phyloP scores from a whole-genome alignment of 2,888 invertebrate genomes.

The Hydroisotoma schaefferi region DNA sequence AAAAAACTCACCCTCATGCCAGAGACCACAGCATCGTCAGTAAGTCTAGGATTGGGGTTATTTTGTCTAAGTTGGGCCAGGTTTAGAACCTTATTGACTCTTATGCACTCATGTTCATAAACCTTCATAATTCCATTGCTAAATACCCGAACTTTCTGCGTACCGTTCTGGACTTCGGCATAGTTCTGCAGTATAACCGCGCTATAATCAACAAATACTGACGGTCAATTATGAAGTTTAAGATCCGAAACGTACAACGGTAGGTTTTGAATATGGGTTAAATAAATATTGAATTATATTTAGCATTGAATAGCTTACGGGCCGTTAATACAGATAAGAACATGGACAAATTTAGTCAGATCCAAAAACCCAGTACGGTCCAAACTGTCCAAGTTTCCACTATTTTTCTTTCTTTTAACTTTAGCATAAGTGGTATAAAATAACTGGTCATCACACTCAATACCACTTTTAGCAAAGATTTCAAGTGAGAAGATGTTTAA shows the following conservation, averaged over 20 bases:
- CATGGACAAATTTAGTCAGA: background rate
- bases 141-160: background rate
- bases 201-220: background rate
- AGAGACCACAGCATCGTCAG: too few species aligned
- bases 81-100: conserved; percentile 1
- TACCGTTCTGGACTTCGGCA: conserved; percentile 3
- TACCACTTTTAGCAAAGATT: background rate
- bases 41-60: too few species aligned
- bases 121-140: conserved; percentile 1
- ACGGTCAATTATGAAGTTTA: background rate
- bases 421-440: conserved; percentile 16
- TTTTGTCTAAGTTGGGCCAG: too few species aligned
- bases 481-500: too few species aligned
- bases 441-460: conserved; percentile 7
- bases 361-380: conserved; percentile 14
- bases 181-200: background rate
- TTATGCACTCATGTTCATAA: conserved; percentile 2
- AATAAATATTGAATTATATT: background rate
- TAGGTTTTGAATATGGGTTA: background rate
- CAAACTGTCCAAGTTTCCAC: conserved; percentile 1
- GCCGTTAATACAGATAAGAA: conserved; percentile 12
- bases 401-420: conserved; percentile 2
- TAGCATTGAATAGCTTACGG: conserved; percentile 17
- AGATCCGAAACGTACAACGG: too few species aligned
- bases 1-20: too few species aligned